Conservation (phyloP, 2,113 vertebrate genomes). For the Aleadryas rufinucha region DNA sequence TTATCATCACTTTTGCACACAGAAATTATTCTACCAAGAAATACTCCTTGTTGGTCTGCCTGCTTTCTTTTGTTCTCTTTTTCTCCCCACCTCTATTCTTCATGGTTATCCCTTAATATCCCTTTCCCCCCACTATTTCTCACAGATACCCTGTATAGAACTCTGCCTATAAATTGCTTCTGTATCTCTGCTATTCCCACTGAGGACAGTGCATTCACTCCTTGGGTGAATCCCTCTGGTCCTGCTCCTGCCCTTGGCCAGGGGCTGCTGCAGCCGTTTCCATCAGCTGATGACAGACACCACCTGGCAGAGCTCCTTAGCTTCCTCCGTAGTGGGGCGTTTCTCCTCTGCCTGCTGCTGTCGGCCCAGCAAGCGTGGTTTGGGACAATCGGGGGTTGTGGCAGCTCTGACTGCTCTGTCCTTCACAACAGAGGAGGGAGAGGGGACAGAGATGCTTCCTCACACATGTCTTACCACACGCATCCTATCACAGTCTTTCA, state of each 20-base stretch:
- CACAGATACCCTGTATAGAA: not conserved
- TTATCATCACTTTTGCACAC: not conserved
- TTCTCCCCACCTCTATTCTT: not conserved
- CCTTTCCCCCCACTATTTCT: not conserved
- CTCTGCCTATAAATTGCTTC: not conserved
- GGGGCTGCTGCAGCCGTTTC: not conserved
- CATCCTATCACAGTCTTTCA: not conserved
- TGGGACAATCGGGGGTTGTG: not conserved
- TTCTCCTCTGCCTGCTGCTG: not conserved
- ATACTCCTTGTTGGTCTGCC: not conserved
- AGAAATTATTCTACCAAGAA: not conserved
- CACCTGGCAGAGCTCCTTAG: not conserved
- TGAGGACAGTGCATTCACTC: not conserved
- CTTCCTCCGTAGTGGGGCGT: accelerated
- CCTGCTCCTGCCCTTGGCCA: not conserved
- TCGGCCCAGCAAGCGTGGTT: accelerated
- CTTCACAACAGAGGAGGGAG: not conserved
- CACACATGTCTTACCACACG: not conserved
- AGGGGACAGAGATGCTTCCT: not conserved
- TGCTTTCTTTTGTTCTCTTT: not conserved
- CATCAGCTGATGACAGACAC: not conserved
- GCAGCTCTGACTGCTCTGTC: not conserved
- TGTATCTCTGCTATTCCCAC: not conserved
- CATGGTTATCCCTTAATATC: not conserved
- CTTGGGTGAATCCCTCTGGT: not conserved